These are phyloP conservation scores for Clinocottus analis DNA, from an alignment of 2,113 vertebrate genomes.

Conservation along the genomic window DNA sequence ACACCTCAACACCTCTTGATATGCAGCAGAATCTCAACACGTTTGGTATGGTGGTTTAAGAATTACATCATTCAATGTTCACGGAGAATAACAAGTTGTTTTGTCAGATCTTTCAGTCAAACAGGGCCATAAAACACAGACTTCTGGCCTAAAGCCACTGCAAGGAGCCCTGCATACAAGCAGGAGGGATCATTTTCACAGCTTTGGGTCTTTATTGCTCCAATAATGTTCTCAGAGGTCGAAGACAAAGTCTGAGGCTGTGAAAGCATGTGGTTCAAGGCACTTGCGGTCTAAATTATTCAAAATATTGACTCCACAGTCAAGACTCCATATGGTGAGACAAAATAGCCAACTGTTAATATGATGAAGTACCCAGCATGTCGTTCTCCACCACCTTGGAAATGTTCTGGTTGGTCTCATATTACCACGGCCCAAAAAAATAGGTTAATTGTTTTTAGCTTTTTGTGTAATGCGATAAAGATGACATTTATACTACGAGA, in stretches of 20 bases:
- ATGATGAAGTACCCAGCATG: slow-evolving; percentile 49
- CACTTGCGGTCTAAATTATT: slow-evolving; percentile 30
- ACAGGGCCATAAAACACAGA: slow-evolving; percentile 30
- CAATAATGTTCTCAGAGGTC: slow-evolving; percentile 31
- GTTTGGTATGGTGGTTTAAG: slow-evolving; percentile 23
- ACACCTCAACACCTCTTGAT: slow-evolving; percentile 13
- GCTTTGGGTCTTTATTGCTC: slow-evolving; percentile 15
- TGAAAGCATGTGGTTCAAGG: neutral
- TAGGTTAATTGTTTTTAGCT: neutral
- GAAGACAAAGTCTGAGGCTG: slow-evolving; percentile 37
- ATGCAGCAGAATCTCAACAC: slow-evolving; percentile 35
- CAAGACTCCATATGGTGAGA: slow-evolving; percentile 45
- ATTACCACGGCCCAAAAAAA: neutral
- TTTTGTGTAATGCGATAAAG: neutral
- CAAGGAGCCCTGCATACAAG: neutral
- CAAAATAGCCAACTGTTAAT: slow-evolving; percentile 52
- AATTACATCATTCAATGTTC: slow-evolving; percentile 54
- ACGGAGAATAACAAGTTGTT: slow-evolving; percentile 20
- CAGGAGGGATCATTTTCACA: slow-evolving; percentile 1
- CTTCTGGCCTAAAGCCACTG: slow-evolving; percentile 31
- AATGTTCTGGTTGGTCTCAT: slow-evolving; percentile 47
- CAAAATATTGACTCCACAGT: slow-evolving; percentile 23
- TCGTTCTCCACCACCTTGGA: slow-evolving; percentile 19
- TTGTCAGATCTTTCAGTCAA: slow-evolving; percentile 34
- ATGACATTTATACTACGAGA: neutral